phyloP scores from a whole-genome alignment of 2,888 invertebrate genomes.

The Tachina grossa region DNA sequence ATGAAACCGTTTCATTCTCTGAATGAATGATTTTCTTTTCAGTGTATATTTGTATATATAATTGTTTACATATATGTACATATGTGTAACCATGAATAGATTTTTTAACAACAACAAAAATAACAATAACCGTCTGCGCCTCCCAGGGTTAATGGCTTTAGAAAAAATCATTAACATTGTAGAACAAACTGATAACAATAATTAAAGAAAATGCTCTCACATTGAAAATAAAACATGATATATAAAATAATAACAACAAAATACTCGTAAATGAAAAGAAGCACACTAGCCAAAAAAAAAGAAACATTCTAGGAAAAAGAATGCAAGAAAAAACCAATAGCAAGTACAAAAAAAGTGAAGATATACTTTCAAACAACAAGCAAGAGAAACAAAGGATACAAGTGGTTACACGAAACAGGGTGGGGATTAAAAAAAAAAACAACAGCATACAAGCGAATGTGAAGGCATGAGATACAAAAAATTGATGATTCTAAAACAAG shows the following conservation, averaged over 20 bases:
- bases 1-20: too few species aligned
- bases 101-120: not conserved
- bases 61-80: too few species aligned
- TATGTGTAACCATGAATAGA: too few species aligned
- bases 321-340: slow-evolving; percentile 39
- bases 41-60: too few species aligned
- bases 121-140: not conserved
- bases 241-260: not conserved
- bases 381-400: slow-evolving; percentile 48
- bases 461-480: slow-evolving; percentile 27
- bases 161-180: slow-evolving; percentile 43
- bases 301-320: slow-evolving; percentile 27
- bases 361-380: slow-evolving; percentile 53
- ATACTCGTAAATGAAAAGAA: slow-evolving; percentile 14
- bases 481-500: not conserved
- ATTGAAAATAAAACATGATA: slow-evolving; percentile 16
- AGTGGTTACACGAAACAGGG: slow-evolving; percentile 38
- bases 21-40: too few species aligned
- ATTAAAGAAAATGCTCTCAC: slow-evolving; percentile 56
- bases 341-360: slow-evolving; percentile 13
- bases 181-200: slow-evolving; percentile 44
- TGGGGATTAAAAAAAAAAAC: slow-evolving; percentile 24
- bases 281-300: slow-evolving; percentile 20
- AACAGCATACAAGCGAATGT: not conserved
- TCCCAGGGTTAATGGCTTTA: slow-evolving; percentile 14